Evolutionary conservation across 37 sponge, comb jelly and placozoan genomes (phyloP).

Genomic region (Spongilla lacustris): DNA sequence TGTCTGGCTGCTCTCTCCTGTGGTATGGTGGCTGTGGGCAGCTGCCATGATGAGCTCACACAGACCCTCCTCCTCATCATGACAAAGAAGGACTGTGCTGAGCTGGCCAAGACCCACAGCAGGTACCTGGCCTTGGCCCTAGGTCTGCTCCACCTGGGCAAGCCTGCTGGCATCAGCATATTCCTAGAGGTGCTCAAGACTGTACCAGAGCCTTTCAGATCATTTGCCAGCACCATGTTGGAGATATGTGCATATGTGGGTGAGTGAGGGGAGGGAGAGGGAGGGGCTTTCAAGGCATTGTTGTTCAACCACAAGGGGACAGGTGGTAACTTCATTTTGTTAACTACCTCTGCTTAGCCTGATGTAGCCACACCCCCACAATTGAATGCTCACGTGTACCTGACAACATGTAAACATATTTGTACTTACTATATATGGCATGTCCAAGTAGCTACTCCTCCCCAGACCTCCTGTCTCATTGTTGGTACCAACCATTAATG

Average conservation of each 20-base stretch:
- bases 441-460: no score
- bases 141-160: conserved; percentile 90
- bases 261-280: conserved; percentile 15
- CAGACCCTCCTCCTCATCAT: conserved; percentile 78
- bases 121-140: conserved; percentile 83
- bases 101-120: conserved; percentile 59
- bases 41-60: conserved; percentile 85
- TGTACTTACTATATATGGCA: no score
- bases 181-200: conserved; percentile 60
- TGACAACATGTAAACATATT: no score
- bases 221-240: conserved; percentile 74
- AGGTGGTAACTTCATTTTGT: no score
- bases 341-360: no score
- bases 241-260: conserved; percentile 95
- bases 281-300: no score
- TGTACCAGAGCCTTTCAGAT: conserved; percentile 63
- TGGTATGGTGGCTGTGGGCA: conserved; percentile 86
- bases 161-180: conserved; percentile 74
- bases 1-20: conserved; percentile 87
- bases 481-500: no score
- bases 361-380: no score
- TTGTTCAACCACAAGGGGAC: no score
- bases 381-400: no score
- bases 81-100: conserved; percentile 69
- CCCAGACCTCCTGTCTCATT: no score